Conservation (phyloP, 2,113 vertebrate genomes). For the Okapia johnstoni region DNA sequence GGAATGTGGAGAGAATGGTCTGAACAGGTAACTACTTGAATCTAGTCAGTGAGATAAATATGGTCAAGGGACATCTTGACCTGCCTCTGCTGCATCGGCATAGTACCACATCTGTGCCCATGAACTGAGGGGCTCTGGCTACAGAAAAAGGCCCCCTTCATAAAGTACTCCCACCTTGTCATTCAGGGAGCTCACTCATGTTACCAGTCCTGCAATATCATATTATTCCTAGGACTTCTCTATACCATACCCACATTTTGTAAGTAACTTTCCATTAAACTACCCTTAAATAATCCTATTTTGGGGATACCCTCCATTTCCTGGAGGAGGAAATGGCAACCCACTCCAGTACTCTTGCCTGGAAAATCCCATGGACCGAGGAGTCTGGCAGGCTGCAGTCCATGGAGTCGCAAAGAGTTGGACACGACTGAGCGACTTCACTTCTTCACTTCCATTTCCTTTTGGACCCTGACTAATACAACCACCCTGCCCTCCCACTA, state of each 20-base stretch:
- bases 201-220: neutral
- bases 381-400: too few relatives aligned
- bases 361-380: too few relatives aligned
- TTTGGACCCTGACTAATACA: neutral
- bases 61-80: neutral
- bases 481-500: neutral
- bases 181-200: too few relatives aligned
- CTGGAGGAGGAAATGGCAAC: too few relatives aligned
- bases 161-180: neutral
- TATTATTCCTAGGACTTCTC: neutral
- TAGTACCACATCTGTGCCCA: neutral
- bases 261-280: neutral
- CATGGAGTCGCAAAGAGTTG: too few relatives aligned
- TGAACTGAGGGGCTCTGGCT: neutral
- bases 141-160: neutral
- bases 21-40: too few relatives aligned
- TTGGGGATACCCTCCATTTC: neutral
- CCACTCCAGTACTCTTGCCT: too few relatives aligned
- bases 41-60: neutral
- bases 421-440: too few relatives aligned
- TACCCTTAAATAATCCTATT: neutral
- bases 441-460: neutral
- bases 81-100: neutral
- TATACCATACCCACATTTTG: neutral
- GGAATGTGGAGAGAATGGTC: neutral